Conservation (phyloP, 2,888 invertebrate genomes). For the Lottia scabra region DNA sequence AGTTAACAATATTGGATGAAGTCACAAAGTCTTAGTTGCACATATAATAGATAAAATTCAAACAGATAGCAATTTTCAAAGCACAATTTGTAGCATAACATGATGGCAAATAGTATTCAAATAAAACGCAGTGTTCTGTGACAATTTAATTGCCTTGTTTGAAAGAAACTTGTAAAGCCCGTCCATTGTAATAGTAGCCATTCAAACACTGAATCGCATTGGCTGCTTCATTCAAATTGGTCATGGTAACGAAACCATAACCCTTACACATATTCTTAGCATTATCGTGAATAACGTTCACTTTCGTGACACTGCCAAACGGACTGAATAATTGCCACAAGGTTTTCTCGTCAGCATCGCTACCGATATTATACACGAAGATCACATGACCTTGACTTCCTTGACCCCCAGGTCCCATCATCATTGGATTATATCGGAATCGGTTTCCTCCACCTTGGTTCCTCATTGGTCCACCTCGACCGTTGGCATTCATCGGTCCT, state of each 20-base stretch:
- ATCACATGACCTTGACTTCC: slow-evolving; percentile 54
- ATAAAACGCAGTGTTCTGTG: too few relatives aligned
- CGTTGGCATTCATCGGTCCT: slow-evolving; percentile 12
- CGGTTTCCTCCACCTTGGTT: slow-evolving; percentile 34
- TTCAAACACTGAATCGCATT: slow-evolving; percentile 67
- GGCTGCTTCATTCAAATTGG: slow-evolving; percentile 66
- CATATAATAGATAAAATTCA: too few relatives aligned
- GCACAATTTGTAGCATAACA: too few relatives aligned
- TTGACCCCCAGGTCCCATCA: slow-evolving; percentile 8
- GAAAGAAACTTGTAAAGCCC: slow-evolving; percentile 67
- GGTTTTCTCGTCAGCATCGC: slow-evolving; percentile 66
- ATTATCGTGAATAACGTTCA: slow-evolving; percentile 66
- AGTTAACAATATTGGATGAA: too few relatives aligned
- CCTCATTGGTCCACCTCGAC: slow-evolving; percentile 35
- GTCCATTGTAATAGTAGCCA: slow-evolving; percentile 64
- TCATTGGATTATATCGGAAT: slow-evolving; percentile 42
- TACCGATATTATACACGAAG: slow-evolving; percentile 69
- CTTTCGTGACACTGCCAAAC: slow-evolving; percentile 68
- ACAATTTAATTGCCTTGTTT: slow-evolving; percentile 11
- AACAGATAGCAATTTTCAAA: too few relatives aligned
- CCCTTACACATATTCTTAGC: slow-evolving; percentile 66
- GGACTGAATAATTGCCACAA: slow-evolving; percentile 68
- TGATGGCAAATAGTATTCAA: too few relatives aligned
- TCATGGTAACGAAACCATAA: slow-evolving; percentile 70
- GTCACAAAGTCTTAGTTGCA: too few relatives aligned